These are phyloP conservation scores for Synergus japonicus DNA, from an alignment of 2,888 invertebrate species.

Conservation along the genomic window DNA sequence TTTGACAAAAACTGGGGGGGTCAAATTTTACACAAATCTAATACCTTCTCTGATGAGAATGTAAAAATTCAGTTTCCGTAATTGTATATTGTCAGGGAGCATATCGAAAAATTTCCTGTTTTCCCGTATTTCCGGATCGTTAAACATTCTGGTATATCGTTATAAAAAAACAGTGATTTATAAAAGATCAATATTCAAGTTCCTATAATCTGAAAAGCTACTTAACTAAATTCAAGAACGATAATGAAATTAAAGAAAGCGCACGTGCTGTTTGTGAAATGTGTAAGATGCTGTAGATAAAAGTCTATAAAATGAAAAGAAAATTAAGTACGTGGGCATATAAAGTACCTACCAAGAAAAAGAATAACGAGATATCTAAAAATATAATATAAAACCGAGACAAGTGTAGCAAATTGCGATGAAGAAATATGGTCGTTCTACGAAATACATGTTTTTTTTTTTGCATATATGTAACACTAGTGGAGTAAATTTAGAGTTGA, in stretches of 20 bases:
- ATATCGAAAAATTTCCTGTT: too few species aligned
- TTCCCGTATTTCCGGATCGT: too few species aligned
- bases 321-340: background rate
- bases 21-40: too few species aligned
- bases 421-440: constrained; percentile 48
- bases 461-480: too few species aligned
- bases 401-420: constrained; percentile 50
- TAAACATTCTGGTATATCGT: too few species aligned
- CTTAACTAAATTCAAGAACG: constrained; percentile 10
- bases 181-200: background rate
- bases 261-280: constrained; percentile 23
- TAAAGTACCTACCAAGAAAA: constrained; percentile 8
- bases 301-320: constrained; percentile 19
- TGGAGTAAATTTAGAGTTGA: background rate
- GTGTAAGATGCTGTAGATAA: constrained; percentile 16
- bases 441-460: constrained; percentile 30
- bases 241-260: background rate
- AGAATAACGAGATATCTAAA: constrained; percentile 34
- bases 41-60: too few species aligned
- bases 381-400: constrained; percentile 5
- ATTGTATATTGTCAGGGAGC: too few species aligned
- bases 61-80: too few species aligned
- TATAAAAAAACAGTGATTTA: background rate
- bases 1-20: too few species aligned
- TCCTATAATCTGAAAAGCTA: background rate